Evolutionary conservation across 2,888 invertebrate genomes (phyloP).

Genomic region (Phengaris arion): DNA sequence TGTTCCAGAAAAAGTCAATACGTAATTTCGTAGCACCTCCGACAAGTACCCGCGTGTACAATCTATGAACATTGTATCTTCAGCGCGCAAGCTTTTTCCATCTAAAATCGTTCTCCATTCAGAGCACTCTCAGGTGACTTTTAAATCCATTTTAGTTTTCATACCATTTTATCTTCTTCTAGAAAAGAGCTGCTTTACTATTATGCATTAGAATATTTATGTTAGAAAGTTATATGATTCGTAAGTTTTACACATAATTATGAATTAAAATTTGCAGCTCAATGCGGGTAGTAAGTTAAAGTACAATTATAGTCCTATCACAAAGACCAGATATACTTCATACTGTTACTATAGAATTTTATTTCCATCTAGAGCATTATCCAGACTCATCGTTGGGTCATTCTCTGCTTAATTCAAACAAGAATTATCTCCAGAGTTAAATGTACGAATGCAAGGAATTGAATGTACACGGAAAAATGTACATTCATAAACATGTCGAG

Average conservation of each 20-base stretch:
- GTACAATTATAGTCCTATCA: no score
- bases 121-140: conserved; percentile 11
- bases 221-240: not conserved
- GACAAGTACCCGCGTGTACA: not conserved
- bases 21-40: not conserved
- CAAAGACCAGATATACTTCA: no score
- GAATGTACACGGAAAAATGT: conserved; percentile 26
- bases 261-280: no score
- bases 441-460: conserved; percentile 10
- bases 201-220: not conserved
- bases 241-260: no score
- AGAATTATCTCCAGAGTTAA: conserved; percentile 1
- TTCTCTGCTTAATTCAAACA: conserved; percentile 2
- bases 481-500: conserved; percentile 30
- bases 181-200: not conserved
- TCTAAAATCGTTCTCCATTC: conserved; percentile 9
- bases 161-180: not conserved
- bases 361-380: not conserved
- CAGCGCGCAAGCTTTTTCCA: not conserved
- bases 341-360: not conserved
- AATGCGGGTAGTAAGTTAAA: no score
- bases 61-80: conserved; percentile 1
- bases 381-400: not conserved
- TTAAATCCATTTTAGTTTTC: conserved; percentile 17
- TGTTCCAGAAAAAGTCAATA: not conserved